Evolutionary conservation across 1,140 invertebrate species (phyloP), one percentile per base, ranked within the genome.

Genomic region (Zophobas morio): DNA sequence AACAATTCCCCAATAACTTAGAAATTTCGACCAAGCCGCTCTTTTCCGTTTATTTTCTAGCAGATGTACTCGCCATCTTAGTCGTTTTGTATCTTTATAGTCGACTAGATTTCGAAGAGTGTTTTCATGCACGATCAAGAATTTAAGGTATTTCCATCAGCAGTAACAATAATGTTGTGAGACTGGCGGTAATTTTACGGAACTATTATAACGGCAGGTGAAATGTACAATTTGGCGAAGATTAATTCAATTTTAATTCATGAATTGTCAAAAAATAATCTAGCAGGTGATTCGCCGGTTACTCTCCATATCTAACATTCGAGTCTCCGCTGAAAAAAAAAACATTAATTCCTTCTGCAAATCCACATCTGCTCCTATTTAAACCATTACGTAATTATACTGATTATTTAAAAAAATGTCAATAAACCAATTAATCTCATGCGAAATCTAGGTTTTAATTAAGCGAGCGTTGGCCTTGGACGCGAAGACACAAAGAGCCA

Each of bases 171-270:
- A 66, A 66, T 66, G 36, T 40, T 66, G 6, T 20, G 60, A 40
- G 60, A 66, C 8, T 33, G 60, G 37, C 60, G 60, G 49, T 51
- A 51, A 51, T 51, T 51, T 51, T 51, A 51, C n/a, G 6, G 39
- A 66, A 66, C 47, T 73, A 73, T 73, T 73, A 42, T 42, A 56
- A 54, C 39, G 71, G 49, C 71, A 73, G 71, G 71, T 73, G 71
- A 73, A 72, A 72, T 72, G 51, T 49, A 72, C 47, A 72, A 73
- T 73, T 73, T 73, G 71, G 71, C 71, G 71, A 75, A 63, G 74
- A 63, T 75, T 75, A 75, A 75, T 75, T 75, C 60, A 75, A 75
- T 75, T 75, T 63, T 66, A 75, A 75, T 66, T 66, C 56, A 66
- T 75, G 74, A 75, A 75, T 66, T 75, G 74, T 63, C 74, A 75